These are phyloP conservation scores for Rambutsinella grinnellia DNA, from an alignment of 2,888 invertebrate genomes.

Conservation along the genomic window DNA sequence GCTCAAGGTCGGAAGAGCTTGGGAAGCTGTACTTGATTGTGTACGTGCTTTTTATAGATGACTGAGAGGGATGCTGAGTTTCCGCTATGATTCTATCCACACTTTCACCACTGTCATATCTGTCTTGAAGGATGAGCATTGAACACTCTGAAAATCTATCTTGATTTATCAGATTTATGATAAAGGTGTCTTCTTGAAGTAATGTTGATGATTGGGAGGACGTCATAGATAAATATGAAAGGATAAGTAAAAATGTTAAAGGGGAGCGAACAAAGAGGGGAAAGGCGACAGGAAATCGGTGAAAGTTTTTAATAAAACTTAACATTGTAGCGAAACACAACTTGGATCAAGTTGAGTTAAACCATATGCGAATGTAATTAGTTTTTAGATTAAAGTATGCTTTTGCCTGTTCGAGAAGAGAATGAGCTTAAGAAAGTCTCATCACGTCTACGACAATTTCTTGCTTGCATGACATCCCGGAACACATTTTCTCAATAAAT, in stretches of 20 bases:
- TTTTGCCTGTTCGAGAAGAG: too few relatives aligned
- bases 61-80: background rate
- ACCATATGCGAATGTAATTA: too few relatives aligned
- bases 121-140: conserved; percentile 40
- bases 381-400: too few relatives aligned
- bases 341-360: too few relatives aligned
- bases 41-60: conserved; percentile 8
- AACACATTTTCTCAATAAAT: too few relatives aligned
- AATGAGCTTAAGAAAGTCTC: too few relatives aligned
- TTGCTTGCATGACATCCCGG: too few relatives aligned
- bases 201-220: background rate
- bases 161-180: conserved; percentile 33
- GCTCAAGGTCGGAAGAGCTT: background rate
- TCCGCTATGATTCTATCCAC: conserved; percentile 19
- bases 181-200: conserved; percentile 22
- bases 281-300: too few relatives aligned
- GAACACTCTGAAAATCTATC: conserved; percentile 29
- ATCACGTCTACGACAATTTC: too few relatives aligned
- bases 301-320: too few relatives aligned
- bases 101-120: conserved; percentile 33
- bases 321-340: too few relatives aligned
- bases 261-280: background rate
- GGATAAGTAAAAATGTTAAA: background rate
- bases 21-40: conserved; percentile 16
- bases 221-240: background rate